A percentile compares a stretch with the other conserved stretches of the same genome.
Evolutionary conservation across 1,140 invertebrate species (phyloP).

Genomic region (Berghia stephanieae): DNA sequence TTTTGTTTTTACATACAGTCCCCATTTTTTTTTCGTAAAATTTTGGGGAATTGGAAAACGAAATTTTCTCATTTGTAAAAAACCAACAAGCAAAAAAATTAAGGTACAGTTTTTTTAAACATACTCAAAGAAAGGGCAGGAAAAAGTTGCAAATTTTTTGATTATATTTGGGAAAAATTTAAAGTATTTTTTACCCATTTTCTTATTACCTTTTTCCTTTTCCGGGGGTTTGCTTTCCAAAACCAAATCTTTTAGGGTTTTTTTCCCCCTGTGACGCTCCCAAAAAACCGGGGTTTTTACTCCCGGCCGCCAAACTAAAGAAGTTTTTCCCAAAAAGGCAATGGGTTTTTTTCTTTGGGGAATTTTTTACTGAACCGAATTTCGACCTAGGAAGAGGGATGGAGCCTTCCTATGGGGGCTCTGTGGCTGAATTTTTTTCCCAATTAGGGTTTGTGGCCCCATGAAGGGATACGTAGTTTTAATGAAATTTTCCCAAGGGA

Average conservation of each 20-base stretch:
- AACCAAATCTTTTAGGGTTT: conserved; percentile 92
- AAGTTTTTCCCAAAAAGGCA: conserved; percentile 92
- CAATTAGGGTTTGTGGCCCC: conserved; percentile 46
- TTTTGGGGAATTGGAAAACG: too few relatives aligned
- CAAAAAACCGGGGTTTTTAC: conserved; percentile 88
- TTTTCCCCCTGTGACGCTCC: conserved; percentile 92
- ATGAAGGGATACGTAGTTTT: neutral
- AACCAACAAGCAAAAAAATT: too few relatives aligned
- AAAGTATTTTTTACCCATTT: neutral
- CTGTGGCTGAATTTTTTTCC: conserved; percentile 78
- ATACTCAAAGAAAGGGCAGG: too few relatives aligned
- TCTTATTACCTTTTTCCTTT: neutral
- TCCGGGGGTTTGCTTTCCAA: conserved; percentile 34
- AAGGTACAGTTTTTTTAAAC: too few relatives aligned
- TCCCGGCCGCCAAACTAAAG: conserved; percentile 91
- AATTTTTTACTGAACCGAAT: conserved; percentile 55
- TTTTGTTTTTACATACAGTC: too few relatives aligned
- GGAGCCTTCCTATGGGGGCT: conserved; percentile 95
- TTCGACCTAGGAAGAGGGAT: conserved; percentile 84
- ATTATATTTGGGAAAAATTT: neutral
- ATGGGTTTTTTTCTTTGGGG: conserved; percentile 91
- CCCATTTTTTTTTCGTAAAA: too few relatives aligned
- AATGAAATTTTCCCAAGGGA: too few relatives aligned
- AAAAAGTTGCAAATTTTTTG: neutral
- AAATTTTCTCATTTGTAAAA: too few relatives aligned